These are phyloP conservation scores for Erpobdella octoculata DNA, from an alignment of 2,888 invertebrate species.

Conservation along the genomic window DNA sequence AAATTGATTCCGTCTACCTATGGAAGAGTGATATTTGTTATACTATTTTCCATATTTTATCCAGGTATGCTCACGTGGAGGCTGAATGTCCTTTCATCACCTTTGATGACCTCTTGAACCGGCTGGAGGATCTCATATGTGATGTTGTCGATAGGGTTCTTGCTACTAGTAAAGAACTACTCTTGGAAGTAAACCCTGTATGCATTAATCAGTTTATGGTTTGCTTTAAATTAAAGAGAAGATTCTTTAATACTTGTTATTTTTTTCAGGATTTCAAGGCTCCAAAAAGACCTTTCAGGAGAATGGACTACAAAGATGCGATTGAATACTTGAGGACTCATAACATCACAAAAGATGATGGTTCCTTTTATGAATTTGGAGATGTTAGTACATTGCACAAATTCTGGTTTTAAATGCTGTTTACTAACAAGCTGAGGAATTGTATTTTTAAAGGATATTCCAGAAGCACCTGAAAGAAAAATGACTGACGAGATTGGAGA, in stretches of 20 bases:
- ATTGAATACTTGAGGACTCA: conserved; percentile 74
- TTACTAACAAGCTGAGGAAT: neutral
- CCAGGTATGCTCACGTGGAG: conserved; percentile 86
- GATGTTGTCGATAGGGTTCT: conserved; percentile 88
- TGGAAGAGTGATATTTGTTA: too few species aligned
- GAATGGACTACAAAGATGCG: conserved; percentile 90
- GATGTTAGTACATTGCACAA: conserved; percentile 60
- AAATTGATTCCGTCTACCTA: too few species aligned
- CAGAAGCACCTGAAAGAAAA: conserved; percentile 94
- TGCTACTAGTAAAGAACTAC: conserved; percentile 61
- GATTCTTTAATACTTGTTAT: neutral
- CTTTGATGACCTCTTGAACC: conserved; percentile 78
- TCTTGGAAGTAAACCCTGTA: conserved; percentile 81
- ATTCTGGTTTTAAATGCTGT: neutral
- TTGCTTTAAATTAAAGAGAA: too few species aligned
- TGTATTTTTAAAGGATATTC: conserved; percentile 71
- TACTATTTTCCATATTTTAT: neutral
- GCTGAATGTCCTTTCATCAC: conserved; percentile 90
- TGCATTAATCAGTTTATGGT: conserved; percentile 41
- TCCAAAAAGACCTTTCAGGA: conserved; percentile 79
- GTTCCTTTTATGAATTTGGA: conserved; percentile 90
- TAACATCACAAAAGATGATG: conserved; percentile 92
- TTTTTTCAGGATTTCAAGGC: conserved; percentile 65
- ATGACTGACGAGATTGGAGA: conserved; percentile 95
- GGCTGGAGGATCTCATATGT: conserved; percentile 84